Percentiles rank a stretch among this genome's conserved stretches.
Evolutionary conservation across 2,797 vertebrate species (phyloP).

Genomic region (Pangasius mekongensis): DNA sequence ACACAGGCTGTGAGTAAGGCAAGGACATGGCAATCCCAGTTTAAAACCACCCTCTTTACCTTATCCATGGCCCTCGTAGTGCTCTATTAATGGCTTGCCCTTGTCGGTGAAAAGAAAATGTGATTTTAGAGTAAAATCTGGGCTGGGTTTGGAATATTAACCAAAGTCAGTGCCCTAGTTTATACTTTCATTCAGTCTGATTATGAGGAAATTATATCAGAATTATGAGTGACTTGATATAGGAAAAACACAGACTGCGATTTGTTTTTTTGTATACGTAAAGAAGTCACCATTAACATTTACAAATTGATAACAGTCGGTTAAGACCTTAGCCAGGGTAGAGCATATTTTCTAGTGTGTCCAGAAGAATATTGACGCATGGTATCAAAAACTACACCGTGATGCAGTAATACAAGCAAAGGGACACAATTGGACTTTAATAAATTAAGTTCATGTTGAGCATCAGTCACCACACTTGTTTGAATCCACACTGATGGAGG

Average conservation of each 20-base stretch:
- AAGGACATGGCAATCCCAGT: constrained; percentile 49
- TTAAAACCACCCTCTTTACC: constrained; percentile 24
- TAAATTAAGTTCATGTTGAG: not conserved
- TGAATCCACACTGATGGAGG: not conserved
- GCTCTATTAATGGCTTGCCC: not conserved
- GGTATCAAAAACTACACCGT: not conserved
- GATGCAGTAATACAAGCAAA: not conserved
- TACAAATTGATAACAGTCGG: not conserved
- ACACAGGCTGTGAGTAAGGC: constrained; percentile 89
- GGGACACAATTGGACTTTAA: not conserved
- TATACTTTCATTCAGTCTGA: no score
- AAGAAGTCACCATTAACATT: not conserved
- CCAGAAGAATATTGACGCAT: not conserved
- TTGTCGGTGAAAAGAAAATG: not conserved
- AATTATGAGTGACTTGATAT: not conserved
- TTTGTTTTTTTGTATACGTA: not conserved
- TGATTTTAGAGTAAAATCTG: not conserved
- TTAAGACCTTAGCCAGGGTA: not conserved
- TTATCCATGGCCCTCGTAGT: not conserved
- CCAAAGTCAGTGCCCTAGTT: no score
- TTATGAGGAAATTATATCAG: no score
- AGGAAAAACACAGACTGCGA: not conserved
- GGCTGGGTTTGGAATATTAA: not conserved
- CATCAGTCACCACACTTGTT: not conserved
- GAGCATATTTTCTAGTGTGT: not conserved